Evolutionary conservation across 35 echinoderm and acorn worm species (phyloP), one percentile per base, ranked within the genome.

Genomic region (Apostichopus parvimensis): DNA sequence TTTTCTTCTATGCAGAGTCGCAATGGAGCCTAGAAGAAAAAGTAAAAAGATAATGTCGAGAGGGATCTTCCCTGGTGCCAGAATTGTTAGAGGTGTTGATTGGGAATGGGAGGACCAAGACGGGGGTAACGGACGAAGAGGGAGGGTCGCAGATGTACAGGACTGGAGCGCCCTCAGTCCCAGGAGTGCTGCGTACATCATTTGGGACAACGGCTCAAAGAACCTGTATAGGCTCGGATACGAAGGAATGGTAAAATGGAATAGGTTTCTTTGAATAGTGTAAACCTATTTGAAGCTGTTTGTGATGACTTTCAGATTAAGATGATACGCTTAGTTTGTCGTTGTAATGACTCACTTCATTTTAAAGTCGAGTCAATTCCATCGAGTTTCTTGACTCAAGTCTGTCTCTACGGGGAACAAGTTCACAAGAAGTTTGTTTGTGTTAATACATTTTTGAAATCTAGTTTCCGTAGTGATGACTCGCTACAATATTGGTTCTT

Each of bases 21-120:
- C 91, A 11, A 87, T 98, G 75, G 97, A 98, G 79, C 97, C 97
- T 34, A 91, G 97, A 13, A 93, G 97, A 9, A 98, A 98, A 71
- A 98, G 97, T 90, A 98, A 98, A 26, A 98, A 98, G 89, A 96
- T 98, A n/a, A 96, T 94, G 93, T 95, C 97, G 4, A 68, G 97
- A 7, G 97, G 97, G 12, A 98, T 98, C 87, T 98, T 96, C 77
- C 95, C 97, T 2, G 97, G 97, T 56, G 94, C 97, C 34, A 73
- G 97, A 13, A 95, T 98, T 87, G 97, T 98, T 6, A 92, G 97
- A 54, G 97, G 97, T 7, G 97, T 98, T 8, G 97, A 98, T 87
- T 98, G 97, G 97, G 94, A 98, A 88, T 98, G 97, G 97, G 97
- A 98, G 86, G 97, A 98, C 56, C 97, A 98, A 71, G 97, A 98